These are phyloP conservation scores for Lycorma delicatula DNA, from an alignment of 1,140 invertebrate species.

Conservation along the genomic window DNA sequence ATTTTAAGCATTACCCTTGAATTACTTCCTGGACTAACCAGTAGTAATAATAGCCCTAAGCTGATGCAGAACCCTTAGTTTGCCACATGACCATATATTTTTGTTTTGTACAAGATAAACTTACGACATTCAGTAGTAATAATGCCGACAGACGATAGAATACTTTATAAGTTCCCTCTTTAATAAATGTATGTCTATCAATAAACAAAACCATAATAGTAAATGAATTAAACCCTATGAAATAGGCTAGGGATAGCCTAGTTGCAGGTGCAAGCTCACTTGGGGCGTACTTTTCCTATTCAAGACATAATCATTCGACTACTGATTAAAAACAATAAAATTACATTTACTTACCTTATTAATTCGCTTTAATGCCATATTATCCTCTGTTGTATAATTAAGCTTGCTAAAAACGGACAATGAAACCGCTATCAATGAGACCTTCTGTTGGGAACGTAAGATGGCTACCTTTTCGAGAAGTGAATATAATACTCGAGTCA, in stretches of 20 bases:
- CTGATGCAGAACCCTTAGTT: background rate
- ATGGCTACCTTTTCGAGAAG: constrained; percentile 2
- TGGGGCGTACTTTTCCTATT: background rate
- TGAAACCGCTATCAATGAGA: constrained; percentile 6
- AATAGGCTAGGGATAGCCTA: background rate
- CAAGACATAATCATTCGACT: background rate
- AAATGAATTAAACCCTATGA: background rate
- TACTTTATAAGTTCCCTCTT: too few species aligned
- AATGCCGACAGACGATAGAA: too few species aligned
- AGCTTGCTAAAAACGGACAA: constrained; percentile 4
- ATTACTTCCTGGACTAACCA: too few species aligned
- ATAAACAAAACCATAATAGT: background rate
- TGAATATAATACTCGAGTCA: constrained; percentile 4
- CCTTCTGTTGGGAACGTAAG: constrained; percentile 3
- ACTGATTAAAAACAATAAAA: too few species aligned
- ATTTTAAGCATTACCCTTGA: too few species aligned
- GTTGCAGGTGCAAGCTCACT: background rate
- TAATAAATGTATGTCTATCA: too few species aligned
- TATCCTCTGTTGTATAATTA: background rate
- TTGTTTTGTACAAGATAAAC: too few species aligned
- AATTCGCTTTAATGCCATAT: constrained; percentile 6
- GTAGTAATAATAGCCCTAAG: too few species aligned
- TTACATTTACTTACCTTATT: background rate
- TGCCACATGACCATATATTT: background rate
- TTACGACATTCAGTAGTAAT: too few species aligned